Percentiles rank a stretch among this genome's conserved stretches.
Conservation (phyloP, 2,888 invertebrate species). For the Dilophus febrilis region DNA sequence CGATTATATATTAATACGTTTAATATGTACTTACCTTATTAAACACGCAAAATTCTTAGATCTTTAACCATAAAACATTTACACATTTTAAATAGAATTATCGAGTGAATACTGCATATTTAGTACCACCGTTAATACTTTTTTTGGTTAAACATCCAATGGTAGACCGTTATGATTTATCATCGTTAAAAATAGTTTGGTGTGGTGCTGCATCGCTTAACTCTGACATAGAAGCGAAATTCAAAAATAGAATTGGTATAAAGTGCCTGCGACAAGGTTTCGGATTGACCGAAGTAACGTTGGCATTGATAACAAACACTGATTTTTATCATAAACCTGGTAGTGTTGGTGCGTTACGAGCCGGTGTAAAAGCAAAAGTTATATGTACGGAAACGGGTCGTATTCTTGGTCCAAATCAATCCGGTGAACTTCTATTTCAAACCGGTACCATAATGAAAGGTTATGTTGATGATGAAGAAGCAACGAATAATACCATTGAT, state of each 20-base stretch:
- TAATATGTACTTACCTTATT: too few relatives aligned
- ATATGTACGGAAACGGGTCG: conserved; percentile 44
- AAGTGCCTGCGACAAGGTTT: conserved; percentile 51
- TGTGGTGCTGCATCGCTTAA: conserved; percentile 74
- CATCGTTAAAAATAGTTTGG: conserved; percentile 47
- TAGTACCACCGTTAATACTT: conserved; percentile 73
- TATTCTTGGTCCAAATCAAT: conserved; percentile 41
- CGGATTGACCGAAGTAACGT: conserved; percentile 65
- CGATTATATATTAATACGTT: too few relatives aligned
- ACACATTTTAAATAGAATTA: conserved; percentile 16
- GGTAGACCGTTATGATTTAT: conserved; percentile 57
- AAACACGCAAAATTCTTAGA: too few relatives aligned
- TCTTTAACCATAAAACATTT: not conserved
- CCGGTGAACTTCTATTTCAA: conserved; percentile 73
- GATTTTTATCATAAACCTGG: conserved; percentile 34
- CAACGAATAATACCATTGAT: conserved; percentile 48
- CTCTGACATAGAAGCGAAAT: conserved; percentile 44
- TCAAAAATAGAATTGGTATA: conserved; percentile 26
- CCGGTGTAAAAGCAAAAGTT: conserved; percentile 46
- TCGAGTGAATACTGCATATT: conserved; percentile 44
- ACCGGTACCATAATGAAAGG: conserved; percentile 71
- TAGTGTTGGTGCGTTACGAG: conserved; percentile 47
- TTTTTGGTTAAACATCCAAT: conserved; percentile 69
- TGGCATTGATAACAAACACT: conserved; percentile 33
- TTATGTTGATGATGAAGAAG: conserved; percentile 51